A percentile compares a stretch with the other conserved stretches of the same genome.
Conservation (phyloP, 2,797 vertebrate species). For the Ciconia nigra region DNA sequence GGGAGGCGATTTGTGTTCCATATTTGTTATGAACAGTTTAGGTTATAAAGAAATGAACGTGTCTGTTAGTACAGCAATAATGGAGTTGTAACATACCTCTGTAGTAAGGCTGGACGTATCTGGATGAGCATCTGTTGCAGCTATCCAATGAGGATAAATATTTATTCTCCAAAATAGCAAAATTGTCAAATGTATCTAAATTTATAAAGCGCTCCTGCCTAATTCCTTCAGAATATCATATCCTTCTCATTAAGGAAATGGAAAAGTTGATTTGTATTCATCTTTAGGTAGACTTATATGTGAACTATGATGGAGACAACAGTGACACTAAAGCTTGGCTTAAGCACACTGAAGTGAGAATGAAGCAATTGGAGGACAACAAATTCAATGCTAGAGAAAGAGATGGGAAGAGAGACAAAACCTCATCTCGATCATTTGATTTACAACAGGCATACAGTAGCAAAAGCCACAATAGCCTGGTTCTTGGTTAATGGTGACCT, state of each 20-base stretch:
- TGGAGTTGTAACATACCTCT: background rate
- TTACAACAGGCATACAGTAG: background rate
- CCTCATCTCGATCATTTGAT: background rate
- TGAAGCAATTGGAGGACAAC: background rate
- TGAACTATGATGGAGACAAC: background rate
- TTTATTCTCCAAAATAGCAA: constrained; percentile 7
- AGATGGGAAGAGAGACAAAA: background rate
- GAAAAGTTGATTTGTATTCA: background rate
- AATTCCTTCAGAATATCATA: background rate
- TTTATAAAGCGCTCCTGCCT: background rate
- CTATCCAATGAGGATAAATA: background rate
- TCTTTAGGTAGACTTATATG: background rate
- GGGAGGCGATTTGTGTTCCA: background rate
- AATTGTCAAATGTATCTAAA: background rate
- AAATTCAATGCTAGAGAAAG: background rate
- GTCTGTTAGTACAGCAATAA: background rate
- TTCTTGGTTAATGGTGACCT: background rate
- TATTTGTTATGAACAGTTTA: background rate
- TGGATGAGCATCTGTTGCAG: background rate
- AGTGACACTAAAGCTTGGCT: background rate
- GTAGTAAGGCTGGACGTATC: background rate
- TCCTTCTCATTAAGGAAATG: constrained; percentile 1
- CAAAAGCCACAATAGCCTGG: background rate
- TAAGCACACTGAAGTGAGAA: background rate
- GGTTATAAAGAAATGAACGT: background rate